phyloP scores from a whole-genome alignment of 2,113 vertebrate species.

The Hippoglossus stenolepis region DNA sequence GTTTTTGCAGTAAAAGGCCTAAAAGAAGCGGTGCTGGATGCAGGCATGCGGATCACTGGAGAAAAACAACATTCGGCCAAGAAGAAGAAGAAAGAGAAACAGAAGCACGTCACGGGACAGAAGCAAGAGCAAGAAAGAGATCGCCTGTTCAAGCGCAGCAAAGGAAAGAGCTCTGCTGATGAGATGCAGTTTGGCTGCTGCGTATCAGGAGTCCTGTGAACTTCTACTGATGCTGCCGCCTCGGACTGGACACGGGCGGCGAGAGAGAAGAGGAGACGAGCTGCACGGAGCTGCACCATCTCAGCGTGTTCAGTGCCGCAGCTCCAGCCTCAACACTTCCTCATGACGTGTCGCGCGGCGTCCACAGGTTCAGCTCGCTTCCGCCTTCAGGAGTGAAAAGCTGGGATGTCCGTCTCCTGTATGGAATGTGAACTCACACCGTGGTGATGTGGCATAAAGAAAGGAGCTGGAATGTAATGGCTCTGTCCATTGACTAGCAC shows the following conservation, averaged over 20 bases:
- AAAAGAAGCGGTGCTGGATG: constrained; percentile 76
- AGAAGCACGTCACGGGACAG: constrained; percentile 68
- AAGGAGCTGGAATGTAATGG: constrained; percentile 60
- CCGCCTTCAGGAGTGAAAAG: constrained; percentile 36
- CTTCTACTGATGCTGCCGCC: background rate
- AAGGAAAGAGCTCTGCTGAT: constrained; percentile 13
- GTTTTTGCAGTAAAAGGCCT: constrained; percentile 56
- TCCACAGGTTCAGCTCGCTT: background rate
- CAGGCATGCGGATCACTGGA: constrained; percentile 73
- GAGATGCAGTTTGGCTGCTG: constrained; percentile 29
- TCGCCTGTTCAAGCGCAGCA: constrained; percentile 48
- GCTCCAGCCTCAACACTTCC: background rate
- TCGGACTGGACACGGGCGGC: background rate
- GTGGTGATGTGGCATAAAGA: constrained; percentile 35
- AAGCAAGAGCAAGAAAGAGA: constrained; percentile 54
- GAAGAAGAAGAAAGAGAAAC: constrained; percentile 61
- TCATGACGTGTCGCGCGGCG: background rate
- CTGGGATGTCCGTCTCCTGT: constrained; percentile 38
- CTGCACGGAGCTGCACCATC: background rate
- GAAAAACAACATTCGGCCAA: constrained; percentile 67
- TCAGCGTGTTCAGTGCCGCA: background rate
- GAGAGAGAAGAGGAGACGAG: constrained; percentile 27
- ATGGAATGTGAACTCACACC: constrained; percentile 69
- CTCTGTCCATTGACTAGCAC: constrained; percentile 10
- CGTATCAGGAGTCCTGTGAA: constrained; percentile 23